Evolutionary conservation across 2,113 vertebrate species (phyloP).

Genomic region (Melanocharis versteri): DNA sequence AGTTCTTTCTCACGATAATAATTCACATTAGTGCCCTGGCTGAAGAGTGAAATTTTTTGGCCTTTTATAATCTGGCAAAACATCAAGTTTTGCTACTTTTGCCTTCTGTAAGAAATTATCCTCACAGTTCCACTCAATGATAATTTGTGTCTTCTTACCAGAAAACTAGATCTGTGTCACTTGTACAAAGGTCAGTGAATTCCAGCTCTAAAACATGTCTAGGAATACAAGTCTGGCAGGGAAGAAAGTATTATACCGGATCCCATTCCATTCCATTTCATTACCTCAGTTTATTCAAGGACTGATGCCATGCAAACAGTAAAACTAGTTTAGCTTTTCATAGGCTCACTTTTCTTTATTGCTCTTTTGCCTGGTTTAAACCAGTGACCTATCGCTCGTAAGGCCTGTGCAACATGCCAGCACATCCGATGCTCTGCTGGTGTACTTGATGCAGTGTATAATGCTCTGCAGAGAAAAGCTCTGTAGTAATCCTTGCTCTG

Average conservation of each 20-base stretch:
- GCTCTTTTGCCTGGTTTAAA: neutral
- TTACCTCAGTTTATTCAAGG: neutral
- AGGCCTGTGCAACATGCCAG: neutral
- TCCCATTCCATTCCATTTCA: neutral
- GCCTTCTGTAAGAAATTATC: conserved; percentile 32
- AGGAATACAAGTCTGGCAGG: neutral
- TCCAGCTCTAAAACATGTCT: conserved; percentile 20
- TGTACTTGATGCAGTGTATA: neutral
- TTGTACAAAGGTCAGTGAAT: conserved; percentile 42
- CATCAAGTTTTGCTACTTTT: conserved; percentile 41
- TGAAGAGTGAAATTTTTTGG: conserved; percentile 1
- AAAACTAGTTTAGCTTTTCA: neutral
- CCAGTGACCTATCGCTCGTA: neutral
- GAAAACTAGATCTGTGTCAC: conserved; percentile 47
- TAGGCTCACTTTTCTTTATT: neutral
- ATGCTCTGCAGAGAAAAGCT: neutral
- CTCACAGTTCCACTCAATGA: neutral
- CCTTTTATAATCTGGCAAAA: conserved; percentile 40
- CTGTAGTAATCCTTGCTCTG: neutral
- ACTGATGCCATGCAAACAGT: neutral
- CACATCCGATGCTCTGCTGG: neutral
- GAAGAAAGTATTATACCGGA: neutral
- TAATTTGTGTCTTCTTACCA: conserved; percentile 50
- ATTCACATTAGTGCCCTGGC: conserved; percentile 27
- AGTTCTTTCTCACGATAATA: conserved; percentile 19